These are phyloP conservation scores for Anthoptus insignis DNA, from an alignment of 2,888 invertebrate genomes.

Conservation along the genomic window DNA sequence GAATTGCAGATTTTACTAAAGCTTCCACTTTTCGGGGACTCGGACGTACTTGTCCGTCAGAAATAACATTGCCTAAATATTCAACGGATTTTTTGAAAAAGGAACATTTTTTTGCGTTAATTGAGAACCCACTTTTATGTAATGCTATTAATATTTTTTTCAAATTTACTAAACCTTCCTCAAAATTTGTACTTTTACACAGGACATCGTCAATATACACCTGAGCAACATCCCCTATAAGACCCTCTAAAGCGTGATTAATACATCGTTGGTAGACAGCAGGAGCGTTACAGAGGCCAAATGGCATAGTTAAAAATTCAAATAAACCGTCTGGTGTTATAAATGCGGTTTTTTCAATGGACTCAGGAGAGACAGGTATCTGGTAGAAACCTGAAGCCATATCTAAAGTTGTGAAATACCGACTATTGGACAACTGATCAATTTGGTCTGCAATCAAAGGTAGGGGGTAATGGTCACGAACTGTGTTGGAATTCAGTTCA, in stretches of 20 bases:
- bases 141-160: conserved; percentile 6
- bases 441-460: conserved; percentile 28
- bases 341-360: conserved; percentile 29
- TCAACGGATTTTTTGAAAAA: conserved; percentile 6
- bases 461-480: conserved; percentile 22
- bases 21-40: conserved; percentile 50
- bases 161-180: conserved; percentile 3
- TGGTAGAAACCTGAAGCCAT: conserved; percentile 33
- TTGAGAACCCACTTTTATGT: conserved; percentile 8
- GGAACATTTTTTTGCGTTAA: conserved; percentile 2
- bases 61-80: background rate
- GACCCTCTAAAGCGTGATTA: conserved; percentile 7
- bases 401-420: conserved; percentile 10
- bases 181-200: conserved; percentile 2
- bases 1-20: conserved; percentile 46
- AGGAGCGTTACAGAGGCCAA: conserved; percentile 16
- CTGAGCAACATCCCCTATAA: background rate
- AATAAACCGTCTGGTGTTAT: conserved; percentile 22
- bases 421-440: conserved; percentile 13
- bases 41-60: conserved; percentile 46
- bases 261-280: conserved; percentile 9
- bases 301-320: conserved; percentile 18
- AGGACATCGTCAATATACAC: conserved; percentile 23
- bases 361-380: background rate
- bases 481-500: conserved; percentile 14